Evolutionary conservation across 2,113 vertebrate species (phyloP).

Genomic region (Deroptyus accipitrinus): DNA sequence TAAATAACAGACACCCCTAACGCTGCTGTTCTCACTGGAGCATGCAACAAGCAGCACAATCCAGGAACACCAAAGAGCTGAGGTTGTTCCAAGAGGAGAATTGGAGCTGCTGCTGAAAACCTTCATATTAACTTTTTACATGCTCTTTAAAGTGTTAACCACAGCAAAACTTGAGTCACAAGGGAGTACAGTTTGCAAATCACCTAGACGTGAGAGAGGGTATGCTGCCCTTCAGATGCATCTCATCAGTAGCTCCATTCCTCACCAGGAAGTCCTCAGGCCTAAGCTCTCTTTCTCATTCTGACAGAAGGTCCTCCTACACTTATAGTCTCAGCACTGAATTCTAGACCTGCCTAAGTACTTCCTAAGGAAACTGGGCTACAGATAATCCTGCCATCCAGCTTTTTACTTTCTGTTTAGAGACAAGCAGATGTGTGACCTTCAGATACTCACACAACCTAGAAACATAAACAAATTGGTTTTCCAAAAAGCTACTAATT

Average conservation of each 20-base stretch:
- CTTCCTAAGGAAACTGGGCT: neutral
- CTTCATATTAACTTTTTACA: neutral
- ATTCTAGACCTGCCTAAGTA: neutral
- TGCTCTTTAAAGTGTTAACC: neutral
- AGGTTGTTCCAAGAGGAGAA: neutral
- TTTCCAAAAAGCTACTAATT: neutral
- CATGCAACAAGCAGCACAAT: neutral
- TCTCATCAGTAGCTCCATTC: neutral
- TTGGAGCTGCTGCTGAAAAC: neutral
- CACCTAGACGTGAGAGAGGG: no score
- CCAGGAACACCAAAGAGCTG: neutral
- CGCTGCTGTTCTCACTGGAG: neutral
- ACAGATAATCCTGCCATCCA: neutral
- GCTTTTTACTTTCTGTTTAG: neutral
- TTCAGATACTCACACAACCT: neutral
- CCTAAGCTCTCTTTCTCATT: neutral
- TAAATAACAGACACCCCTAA: neutral
- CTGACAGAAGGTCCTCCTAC: neutral
- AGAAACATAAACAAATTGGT: neutral
- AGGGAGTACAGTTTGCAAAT: neutral
- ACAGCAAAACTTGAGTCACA: neutral
- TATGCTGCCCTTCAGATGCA: fast-evolving
- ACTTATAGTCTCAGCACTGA: neutral
- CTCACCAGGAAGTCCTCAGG: neutral
- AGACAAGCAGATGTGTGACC: neutral